Base-by-base conservation (phyloP, 2,888 invertebrate genomes). In the Rhaphigaster nebulosa region DNA sequence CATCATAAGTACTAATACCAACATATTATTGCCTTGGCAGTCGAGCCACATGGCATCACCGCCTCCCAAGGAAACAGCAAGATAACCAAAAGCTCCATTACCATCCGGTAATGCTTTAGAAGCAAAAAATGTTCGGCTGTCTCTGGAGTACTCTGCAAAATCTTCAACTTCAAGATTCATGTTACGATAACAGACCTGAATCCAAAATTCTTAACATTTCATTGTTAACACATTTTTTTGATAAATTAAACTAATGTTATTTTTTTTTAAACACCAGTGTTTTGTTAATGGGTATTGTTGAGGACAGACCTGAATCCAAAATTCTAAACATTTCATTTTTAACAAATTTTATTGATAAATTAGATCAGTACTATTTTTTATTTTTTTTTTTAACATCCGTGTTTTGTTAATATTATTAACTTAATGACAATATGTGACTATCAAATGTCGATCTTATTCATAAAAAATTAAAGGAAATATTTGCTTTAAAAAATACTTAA, bases 51-150 rank as follows among this genome's bases (percentile, higher is more conserved):
- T 5, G 10, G 90, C 54, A 56, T 84, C 90, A 34, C 76, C 90
- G 5, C 90, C 87, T 38, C 90, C 90, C 29, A 50, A 20, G 38
- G 90, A 90, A 56, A 90, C 56, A 56, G 54, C 87, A 0, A 90
- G 26, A 41, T 90, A 90, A 26, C 52, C 90, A 87, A 90, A 90
- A 52, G 84, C 80, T 38, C 90, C 90, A 52, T 54, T 52, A 34
- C 87, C 87, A 34, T 38, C 29, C 10, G 80, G 90, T 54, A 90
- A 80, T 20, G 84, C 38, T 38, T 76, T 90, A n/a, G 90, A 2
- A 10, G 90, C 90, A 38, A 90, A 56, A 56, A 87, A 80, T 38
- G 90, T 90, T 29, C 90, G 60, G 26, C 90, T 84, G 18, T 90
- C 90, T 38, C 23, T 56, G 3, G 90, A 90, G n/a, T 54, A 50